A percentile compares a stretch with the other conserved stretches of the same genome.
phyloP scores from a whole-genome alignment of 2,797 vertebrate genomes.

The Galaxias olidus region DNA sequence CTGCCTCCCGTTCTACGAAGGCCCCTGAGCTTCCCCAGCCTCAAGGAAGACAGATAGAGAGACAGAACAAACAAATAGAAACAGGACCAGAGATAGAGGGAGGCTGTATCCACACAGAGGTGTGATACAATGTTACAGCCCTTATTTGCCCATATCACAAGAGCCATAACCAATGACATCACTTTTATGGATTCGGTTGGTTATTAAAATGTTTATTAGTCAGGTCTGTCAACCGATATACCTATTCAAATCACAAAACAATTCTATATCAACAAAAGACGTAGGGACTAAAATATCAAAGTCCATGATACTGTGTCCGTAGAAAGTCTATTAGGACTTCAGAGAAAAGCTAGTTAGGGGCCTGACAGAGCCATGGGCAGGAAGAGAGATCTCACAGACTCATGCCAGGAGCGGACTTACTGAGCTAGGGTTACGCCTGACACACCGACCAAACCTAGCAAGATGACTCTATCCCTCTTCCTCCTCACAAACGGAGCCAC shows the following conservation, averaged over 20 bases:
- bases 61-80: background rate
- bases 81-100: background rate
- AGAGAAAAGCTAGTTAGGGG: too few relatives aligned
- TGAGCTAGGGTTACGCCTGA: conserved; percentile 31
- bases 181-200: too few relatives aligned
- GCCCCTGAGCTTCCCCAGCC: conserved; percentile 3
- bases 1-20: conserved; percentile 20
- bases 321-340: too few relatives aligned
- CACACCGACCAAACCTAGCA: conserved; percentile 13
- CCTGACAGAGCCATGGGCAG: background rate
- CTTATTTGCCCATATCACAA: background rate
- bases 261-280: too few relatives aligned
- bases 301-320: too few relatives aligned
- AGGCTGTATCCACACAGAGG: background rate
- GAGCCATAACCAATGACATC: too few relatives aligned
- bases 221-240: background rate
- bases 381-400: background rate
- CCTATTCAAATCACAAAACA: too few relatives aligned
- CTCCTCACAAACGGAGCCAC: conserved; percentile 35
- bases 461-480: conserved; percentile 39
- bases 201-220: background rate
- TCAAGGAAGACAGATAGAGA: background rate
- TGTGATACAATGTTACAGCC: background rate
- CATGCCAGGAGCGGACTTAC: background rate
- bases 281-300: too few relatives aligned